Conservation (phyloP, 2,797 vertebrate species). For the Thalassophryne amazonica region DNA sequence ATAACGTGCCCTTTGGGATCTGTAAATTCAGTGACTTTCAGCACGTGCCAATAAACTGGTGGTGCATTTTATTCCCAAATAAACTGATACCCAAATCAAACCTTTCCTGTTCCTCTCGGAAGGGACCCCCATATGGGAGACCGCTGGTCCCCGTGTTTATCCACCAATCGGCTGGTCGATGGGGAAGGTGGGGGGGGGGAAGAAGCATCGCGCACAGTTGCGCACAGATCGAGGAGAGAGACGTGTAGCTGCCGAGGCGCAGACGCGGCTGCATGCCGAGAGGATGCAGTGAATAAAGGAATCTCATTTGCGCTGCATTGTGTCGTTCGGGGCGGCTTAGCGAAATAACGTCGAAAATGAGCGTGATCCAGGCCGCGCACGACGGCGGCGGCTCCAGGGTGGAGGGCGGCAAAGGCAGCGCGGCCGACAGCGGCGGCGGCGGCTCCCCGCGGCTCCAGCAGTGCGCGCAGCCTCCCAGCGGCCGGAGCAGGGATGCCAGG, state of each 20-base stretch:
- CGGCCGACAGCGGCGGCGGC: slow-evolving; percentile 39
- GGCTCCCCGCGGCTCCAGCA: slow-evolving; percentile 65
- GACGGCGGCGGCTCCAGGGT: slow-evolving; percentile 61
- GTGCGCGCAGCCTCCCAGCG: slow-evolving; percentile 62
- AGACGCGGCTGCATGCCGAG: slow-evolving; percentile 24
- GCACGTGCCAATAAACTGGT: neutral
- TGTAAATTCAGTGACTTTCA: too few species aligned
- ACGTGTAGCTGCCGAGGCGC: slow-evolving; percentile 46
- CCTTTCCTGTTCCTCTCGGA: slow-evolving; percentile 28
- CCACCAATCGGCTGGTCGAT: slow-evolving; percentile 55
- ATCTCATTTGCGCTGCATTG: neutral
- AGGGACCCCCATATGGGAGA: slow-evolving; percentile 32
- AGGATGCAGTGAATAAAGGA: slow-evolving; percentile 56
- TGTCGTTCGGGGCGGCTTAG: neutral
- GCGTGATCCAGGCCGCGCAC: slow-evolving; percentile 54
- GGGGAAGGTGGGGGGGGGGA: too few species aligned
- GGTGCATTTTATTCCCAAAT: slow-evolving; percentile 20
- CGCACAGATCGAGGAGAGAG: slow-evolving; percentile 52
- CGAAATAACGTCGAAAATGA: slow-evolving; percentile 48
- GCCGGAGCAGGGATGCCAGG: slow-evolving; percentile 68
- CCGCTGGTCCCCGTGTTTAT: slow-evolving; percentile 12
- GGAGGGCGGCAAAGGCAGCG: slow-evolving; percentile 55
- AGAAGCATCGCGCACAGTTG: slow-evolving; percentile 33
- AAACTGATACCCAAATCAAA: slow-evolving; percentile 23
- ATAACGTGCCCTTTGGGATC: too few species aligned